Evolutionary conservation across 2,888 invertebrate species (phyloP).

Genomic region (Keiferia lycopersicella): DNA sequence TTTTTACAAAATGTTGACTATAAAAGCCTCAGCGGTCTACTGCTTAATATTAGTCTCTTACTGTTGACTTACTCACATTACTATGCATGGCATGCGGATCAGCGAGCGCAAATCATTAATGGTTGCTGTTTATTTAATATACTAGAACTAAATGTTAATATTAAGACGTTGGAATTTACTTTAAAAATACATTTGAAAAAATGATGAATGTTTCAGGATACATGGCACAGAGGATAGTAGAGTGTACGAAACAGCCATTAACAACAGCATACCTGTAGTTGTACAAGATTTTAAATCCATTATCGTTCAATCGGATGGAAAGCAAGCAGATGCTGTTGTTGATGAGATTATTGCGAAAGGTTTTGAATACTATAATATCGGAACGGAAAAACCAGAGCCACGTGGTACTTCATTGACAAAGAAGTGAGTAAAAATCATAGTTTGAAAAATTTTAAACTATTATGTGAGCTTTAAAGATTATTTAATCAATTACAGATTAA

Average conservation of each 20-base stretch:
- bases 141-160: background rate
- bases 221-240: slow-evolving; percentile 14
- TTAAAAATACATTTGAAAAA: background rate
- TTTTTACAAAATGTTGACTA: too few relatives aligned
- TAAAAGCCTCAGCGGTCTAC: too few relatives aligned
- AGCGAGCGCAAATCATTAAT: too few relatives aligned
- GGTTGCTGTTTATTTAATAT: too few relatives aligned
- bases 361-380: background rate
- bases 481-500: slow-evolving; percentile 29
- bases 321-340: background rate
- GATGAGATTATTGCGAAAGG: background rate
- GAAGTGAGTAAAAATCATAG: background rate
- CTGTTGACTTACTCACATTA: too few relatives aligned
- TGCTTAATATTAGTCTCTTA: too few relatives aligned
- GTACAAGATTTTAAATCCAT: background rate
- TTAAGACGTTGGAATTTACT: background rate
- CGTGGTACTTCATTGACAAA: background rate
- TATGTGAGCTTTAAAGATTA: background rate
- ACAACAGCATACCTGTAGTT: background rate
- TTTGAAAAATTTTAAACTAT: background rate
- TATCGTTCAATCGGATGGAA: background rate
- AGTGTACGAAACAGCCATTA: background rate
- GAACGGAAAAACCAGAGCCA: slow-evolving; percentile 2
- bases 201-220: slow-evolving; percentile 21
- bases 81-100: too few relatives aligned